Base-by-base conservation (phyloP, 2,113 vertebrate species). In the Ardeotis arabs region DNA sequence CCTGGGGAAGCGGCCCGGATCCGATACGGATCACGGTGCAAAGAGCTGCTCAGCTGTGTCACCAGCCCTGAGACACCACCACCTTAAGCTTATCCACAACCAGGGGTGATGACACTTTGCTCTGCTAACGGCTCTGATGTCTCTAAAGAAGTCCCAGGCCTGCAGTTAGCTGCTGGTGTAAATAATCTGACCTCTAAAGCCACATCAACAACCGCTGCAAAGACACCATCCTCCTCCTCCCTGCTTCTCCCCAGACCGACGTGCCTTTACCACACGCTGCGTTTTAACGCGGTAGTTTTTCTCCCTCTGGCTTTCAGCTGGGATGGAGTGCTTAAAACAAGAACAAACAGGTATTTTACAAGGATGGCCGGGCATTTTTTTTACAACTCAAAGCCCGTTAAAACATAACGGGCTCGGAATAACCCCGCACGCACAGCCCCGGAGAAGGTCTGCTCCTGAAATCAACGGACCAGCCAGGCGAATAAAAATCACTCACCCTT, bases 11-110 rank as follows among this genome's bases (percentile, higher is more conserved):
- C 13, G 35, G 64, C 49, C 33, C n/a, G 33, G 70, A 62, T 94
- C 41, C 11, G 1, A 37, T 28, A 68, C 2, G 11, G 81, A 90
- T 75, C 90, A 84, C 6, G 35, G 77, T n/a, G n/a, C 31, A 50
- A 72, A 55, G 27, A 8, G 80, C 75, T n/a, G 3, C 75, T 67
- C 62, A 28, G 44, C 41, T 44, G 41, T 29, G 3, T 20, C 41
- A 27, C 88, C 94, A 96, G 22, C 93, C 90, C 73, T 2, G 9
- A 87, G 60, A 72, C 60, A 80, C 83, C 64, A 96, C 78, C 83
- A 88, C 41, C 41, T 24, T 60, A 45, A 74, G 24, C 33, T 72
- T 70, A 59, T 15, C 52, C 52, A 22, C 24, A 68, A n/a, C 41
- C 59, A 31, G 67, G 29, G n/a, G 35, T 41, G 33, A 37, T 6